Percentiles rank a stretch among this genome's conserved stretches.
Evolutionary conservation across 1,140 invertebrate genomes (phyloP).

Genomic region (Cryptotermes secundus): DNA sequence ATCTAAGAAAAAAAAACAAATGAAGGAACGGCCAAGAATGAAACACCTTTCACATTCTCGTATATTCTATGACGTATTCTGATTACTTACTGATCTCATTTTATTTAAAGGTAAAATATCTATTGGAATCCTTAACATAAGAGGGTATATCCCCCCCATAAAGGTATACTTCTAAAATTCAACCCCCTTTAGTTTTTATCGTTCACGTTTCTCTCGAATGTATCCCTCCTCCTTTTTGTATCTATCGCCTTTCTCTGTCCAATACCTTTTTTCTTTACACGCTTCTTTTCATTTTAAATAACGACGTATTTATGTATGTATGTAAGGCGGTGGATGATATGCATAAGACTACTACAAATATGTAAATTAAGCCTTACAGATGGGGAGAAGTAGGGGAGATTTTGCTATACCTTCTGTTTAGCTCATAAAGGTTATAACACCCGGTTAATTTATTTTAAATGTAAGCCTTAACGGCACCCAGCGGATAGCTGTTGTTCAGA

Average conservation of each 20-base stretch:
- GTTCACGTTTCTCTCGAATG: background rate
- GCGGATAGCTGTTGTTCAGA: background rate
- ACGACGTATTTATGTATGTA: slow-evolving; percentile 7
- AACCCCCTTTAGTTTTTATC: background rate
- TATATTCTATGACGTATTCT: background rate
- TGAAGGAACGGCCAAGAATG: background rate
- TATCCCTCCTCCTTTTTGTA: background rate
- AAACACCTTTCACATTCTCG: background rate
- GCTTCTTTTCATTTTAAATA: background rate
- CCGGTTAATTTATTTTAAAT: slow-evolving; percentile 10
- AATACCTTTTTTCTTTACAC: background rate
- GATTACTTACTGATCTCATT: background rate
- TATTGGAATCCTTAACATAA: slow-evolving; percentile 10
- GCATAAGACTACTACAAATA: background rate
- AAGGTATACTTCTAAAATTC: background rate
- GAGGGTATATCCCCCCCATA: background rate
- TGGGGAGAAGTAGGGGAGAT: background rate
- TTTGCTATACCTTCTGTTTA: background rate
- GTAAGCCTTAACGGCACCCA: background rate
- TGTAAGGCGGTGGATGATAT: background rate
- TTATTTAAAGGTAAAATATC: background rate
- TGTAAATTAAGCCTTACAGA: background rate
- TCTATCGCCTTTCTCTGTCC: background rate
- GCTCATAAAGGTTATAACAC: background rate
- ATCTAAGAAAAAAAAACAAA: too few relatives aligned